Conservation (phyloP, 2,113 vertebrate species). For the Corythornis madagascariensis region DNA sequence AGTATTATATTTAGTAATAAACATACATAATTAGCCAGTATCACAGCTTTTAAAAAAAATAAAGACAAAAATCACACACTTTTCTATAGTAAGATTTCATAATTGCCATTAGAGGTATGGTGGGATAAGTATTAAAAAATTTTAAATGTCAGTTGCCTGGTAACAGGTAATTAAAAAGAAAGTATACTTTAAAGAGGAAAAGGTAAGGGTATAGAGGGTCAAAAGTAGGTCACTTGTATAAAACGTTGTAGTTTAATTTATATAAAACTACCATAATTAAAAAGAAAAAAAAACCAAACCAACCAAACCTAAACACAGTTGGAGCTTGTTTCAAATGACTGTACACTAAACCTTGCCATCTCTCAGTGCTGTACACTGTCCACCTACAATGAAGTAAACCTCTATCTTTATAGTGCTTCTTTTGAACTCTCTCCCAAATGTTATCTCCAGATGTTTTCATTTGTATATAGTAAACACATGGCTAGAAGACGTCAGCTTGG, state of each 20-base stretch:
- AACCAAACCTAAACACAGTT: conserved; percentile 11
- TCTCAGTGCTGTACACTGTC: conserved; percentile 21
- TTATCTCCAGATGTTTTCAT: conserved; percentile 43
- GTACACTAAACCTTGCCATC: conserved; percentile 53
- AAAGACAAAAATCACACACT: conserved; percentile 76
- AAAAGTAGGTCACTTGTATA: conserved; percentile 76
- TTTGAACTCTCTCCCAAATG: not conserved
- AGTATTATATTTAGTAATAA: conserved; percentile 88
- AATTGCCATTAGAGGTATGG: conserved; percentile 72
- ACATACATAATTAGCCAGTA: conserved; percentile 83
- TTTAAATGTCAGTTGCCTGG: conserved; percentile 59
- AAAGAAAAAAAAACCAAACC: not conserved
- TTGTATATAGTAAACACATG: conserved; percentile 64
- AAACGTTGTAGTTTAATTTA: conserved; percentile 78
- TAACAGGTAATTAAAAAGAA: conserved; percentile 66
- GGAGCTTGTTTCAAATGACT: conserved; percentile 49
- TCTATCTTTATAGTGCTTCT: not conserved
- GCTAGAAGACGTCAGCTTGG: conserved; percentile 41
- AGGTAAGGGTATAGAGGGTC: conserved; percentile 65
- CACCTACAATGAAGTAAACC: conserved; percentile 28
- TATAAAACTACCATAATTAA: conserved; percentile 74
- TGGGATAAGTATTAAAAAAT: conserved; percentile 71
- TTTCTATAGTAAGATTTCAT: conserved; percentile 78
- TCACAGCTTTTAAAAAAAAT: conserved; percentile 82
- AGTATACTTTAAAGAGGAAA: conserved; percentile 68